phyloP scores from a whole-genome alignment of 2,113 vertebrate species.

The Eulemur macaco region DNA sequence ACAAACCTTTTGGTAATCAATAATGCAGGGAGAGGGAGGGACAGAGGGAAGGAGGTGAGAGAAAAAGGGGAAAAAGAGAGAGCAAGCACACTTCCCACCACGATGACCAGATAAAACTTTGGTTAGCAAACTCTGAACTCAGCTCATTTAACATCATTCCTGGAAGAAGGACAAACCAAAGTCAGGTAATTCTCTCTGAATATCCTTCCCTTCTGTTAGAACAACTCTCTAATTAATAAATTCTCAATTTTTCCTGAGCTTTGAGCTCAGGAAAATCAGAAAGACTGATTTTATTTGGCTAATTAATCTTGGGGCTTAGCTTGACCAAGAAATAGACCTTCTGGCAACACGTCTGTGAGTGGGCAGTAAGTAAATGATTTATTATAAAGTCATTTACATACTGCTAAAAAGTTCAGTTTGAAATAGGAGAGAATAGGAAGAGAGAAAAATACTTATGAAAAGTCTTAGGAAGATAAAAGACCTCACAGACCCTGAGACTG shows the following conservation, averaged over 20 bases:
- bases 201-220: not conserved
- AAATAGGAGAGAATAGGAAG: not conserved
- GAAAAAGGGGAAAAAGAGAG: not conserved
- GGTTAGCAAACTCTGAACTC: slow-evolving; percentile 3
- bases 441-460: not conserved
- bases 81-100: not conserved
- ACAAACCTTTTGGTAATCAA: not conserved
- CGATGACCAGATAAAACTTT: not conserved
- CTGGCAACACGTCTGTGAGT: no score
- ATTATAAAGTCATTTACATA: not conserved
- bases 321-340: not conserved
- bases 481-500: not conserved
- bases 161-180: slow-evolving; percentile 39
- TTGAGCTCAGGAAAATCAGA: slow-evolving; percentile 37
- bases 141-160: not conserved
- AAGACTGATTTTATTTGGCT: not conserved
- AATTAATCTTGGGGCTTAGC: not conserved
- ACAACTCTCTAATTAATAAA: slow-evolving; percentile 22
- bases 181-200: not conserved
- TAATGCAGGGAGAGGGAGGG: not conserved
- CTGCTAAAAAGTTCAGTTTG: not conserved
- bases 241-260: not conserved
- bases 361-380: no score
- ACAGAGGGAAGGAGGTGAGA: accelerated
- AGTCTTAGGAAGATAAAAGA: not conserved